Evolutionary conservation across 2,797 vertebrate species (phyloP), one percentile per base, ranked within the genome.

Genomic region (Pseudochirops cupreus): DNA sequence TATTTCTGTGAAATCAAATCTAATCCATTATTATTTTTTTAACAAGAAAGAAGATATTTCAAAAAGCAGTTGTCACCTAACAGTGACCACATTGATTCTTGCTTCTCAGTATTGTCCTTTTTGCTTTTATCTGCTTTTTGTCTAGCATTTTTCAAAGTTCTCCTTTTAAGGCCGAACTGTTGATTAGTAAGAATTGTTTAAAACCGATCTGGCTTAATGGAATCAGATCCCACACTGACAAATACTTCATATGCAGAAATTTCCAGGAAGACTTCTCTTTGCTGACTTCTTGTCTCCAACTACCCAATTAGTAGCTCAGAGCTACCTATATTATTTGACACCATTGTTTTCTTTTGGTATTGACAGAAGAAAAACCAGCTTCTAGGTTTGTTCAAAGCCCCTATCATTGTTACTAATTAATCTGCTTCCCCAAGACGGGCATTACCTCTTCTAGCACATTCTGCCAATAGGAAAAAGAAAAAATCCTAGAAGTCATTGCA

Each of bases 391-490:
- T 18, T 98, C 96, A 95, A 90, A 95, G 58, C n/a, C 14, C 5
- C 56, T 56, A 3, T 96, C 24, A 94, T 96, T 96, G 33, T 97
- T 97, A 56, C 74, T 96, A 96, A 97, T 98, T 98, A 98, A n/a
- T 91, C 97, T 92, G 1, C 92, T 96, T 90, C 95, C 92, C 74
- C 96, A 96, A 98, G 95, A 94, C 52, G 1, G 2, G 59, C 92
- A 56, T 53, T 98, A 95, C 55, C 53, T 96, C 67, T 97, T 97
- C 39, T 92, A 96, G 59, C 52, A 57, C 93, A 94, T 89, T 91
- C 91, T 95, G 33, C 12, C 93, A 26, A 91, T 92, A 16, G 21
- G 39, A 82, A 46, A 82, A 82, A 46, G 18, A 67, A 82, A 96
- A 97, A 90, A 33, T 74, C 46, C 96, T 94, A 93, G 94, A 94